Percentiles rank a stretch among this genome's conserved stretches.
phyloP scores from a whole-genome alignment of 1,140 invertebrate species.

The Macrosteles quadrilineatus region DNA sequence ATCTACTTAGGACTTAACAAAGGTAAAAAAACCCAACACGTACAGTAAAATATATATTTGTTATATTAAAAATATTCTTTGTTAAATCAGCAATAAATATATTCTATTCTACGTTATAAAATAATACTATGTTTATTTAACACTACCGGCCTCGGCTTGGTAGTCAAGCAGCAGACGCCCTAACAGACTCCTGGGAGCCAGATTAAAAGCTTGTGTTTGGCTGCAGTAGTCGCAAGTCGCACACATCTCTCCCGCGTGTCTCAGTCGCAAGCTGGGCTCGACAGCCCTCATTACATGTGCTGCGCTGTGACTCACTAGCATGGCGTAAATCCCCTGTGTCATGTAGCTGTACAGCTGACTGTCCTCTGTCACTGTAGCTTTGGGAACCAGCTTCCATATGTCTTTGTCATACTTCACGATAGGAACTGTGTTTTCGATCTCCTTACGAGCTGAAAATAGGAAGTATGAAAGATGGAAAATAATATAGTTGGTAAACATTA shows the following conservation, averaged over 20 bases:
- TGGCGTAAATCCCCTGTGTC: constrained; percentile 58
- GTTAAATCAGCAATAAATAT: too few relatives aligned
- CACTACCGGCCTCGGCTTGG: constrained; percentile 31
- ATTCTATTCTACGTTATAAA: too few relatives aligned
- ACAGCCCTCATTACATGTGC: constrained; percentile 70
- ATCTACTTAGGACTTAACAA: too few relatives aligned
- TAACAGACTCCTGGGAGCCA: constrained; percentile 42
- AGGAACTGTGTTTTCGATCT: constrained; percentile 59
- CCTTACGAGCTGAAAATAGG: constrained; percentile 53
- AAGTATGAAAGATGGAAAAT: too few relatives aligned
- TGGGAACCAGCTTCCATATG: constrained; percentile 48
- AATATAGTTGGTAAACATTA: not conserved
- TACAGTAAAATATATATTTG: too few relatives aligned
- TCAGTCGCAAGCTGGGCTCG: constrained; percentile 62
- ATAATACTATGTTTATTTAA: too few relatives aligned
- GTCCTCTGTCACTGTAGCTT: not conserved
- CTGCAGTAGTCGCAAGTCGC: constrained; percentile 31
- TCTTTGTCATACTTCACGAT: constrained; percentile 64
- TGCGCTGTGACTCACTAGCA: constrained; percentile 62
- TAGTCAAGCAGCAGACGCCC: constrained; percentile 41
- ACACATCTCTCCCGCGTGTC: constrained; percentile 32
- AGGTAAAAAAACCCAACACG: too few relatives aligned
- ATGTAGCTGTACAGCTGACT: constrained; percentile 31
- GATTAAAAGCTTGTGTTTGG: constrained; percentile 35
- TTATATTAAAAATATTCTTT: too few relatives aligned